phyloP scores from a whole-genome alignment of 2,888 invertebrate species.

The Boloria euphrosyne region DNA sequence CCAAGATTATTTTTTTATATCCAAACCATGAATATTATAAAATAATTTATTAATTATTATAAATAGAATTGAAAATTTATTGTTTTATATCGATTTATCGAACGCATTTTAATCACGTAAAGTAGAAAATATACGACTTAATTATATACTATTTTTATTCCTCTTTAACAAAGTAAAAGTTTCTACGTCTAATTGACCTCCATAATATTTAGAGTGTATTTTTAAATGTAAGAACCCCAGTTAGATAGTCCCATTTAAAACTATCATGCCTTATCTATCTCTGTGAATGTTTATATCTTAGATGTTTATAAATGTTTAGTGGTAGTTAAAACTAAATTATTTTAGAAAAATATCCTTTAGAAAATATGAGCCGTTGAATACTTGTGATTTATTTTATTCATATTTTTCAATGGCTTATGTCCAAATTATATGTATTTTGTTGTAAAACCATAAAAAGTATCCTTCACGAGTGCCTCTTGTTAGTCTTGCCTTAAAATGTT shows the following conservation, averaged over 20 bases:
- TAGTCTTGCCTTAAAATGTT: slow-evolving; percentile 60
- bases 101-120: background rate
- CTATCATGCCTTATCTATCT: background rate
- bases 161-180: background rate
- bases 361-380: slow-evolving; percentile 2
- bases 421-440: background rate
- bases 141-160: background rate
- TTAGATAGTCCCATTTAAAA: background rate
- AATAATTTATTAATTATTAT: background rate
- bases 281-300: background rate
- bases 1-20: slow-evolving; percentile 26
- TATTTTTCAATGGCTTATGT: slow-evolving; percentile 4
- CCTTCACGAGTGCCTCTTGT: slow-evolving; percentile 51
- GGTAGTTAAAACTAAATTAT: slow-evolving; percentile 4
- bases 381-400: background rate
- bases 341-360: background rate
- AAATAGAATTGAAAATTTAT: background rate
- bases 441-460: slow-evolving; percentile 19
- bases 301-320: background rate
- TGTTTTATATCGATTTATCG: background rate
- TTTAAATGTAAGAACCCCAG: slow-evolving; percentile 11
- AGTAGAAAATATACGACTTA: background rate
- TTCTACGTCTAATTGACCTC: background rate
- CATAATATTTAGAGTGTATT: background rate
- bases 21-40: slow-evolving; percentile 17